phyloP scores from a whole-genome alignment of 2,113 vertebrate species.

The Haemorhous mexicanus region DNA sequence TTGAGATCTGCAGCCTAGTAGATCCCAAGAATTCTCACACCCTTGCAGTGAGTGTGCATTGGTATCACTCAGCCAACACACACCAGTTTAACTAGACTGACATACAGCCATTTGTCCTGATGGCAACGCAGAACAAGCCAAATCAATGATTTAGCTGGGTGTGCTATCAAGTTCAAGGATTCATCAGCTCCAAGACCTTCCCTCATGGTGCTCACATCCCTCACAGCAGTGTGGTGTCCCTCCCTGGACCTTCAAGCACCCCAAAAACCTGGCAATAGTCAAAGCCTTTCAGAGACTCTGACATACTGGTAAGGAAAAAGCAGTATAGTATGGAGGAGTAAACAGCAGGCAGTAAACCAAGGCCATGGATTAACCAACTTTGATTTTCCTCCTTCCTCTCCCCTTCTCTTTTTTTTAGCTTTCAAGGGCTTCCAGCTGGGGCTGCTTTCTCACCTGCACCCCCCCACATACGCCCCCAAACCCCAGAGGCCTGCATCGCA shows the following conservation, averaged over 20 bases:
- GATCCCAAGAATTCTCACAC: background rate
- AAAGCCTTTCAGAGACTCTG: background rate
- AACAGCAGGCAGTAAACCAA: background rate
- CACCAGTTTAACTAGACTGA: background rate
- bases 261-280: background rate
- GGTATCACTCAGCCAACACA: background rate
- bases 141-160: background rate
- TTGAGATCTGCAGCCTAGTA: background rate
- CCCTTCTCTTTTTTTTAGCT: background rate
- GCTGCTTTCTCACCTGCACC: background rate
- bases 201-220: fast-evolving
- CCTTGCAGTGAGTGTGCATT: background rate
- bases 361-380: background rate
- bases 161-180: background rate
- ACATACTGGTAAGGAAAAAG: background rate
- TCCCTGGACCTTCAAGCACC: background rate
- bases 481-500: background rate
- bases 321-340: background rate
- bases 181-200: background rate
- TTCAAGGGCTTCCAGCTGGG: background rate
- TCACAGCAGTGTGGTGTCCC: background rate
- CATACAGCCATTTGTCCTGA: background rate
- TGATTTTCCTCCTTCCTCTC: background rate
- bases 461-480: background rate
- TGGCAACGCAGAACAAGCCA: background rate